Conservation (phyloP, 2,888 invertebrate genomes). For the Tortricodes alternella region DNA sequence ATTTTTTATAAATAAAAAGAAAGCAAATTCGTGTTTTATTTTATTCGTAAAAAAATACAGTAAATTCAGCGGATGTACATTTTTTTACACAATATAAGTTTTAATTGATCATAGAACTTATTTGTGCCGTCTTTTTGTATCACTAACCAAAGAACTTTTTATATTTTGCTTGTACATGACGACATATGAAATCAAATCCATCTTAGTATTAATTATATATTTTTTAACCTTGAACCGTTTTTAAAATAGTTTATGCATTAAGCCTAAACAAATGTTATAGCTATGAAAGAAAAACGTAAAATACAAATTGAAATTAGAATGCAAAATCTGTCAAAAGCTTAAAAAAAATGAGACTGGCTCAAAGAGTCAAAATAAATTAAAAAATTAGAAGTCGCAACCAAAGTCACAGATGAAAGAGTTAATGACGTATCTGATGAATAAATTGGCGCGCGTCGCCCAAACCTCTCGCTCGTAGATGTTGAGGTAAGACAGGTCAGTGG, state of each 20-base stretch:
- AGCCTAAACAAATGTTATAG: no score
- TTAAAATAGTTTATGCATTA: no score
- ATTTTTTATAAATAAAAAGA: no score
- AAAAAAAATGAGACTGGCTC: background rate
- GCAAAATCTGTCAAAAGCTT: background rate
- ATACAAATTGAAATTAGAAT: no score
- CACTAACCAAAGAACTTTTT: no score
- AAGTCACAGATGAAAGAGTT: constrained; percentile 41
- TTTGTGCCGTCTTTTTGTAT: background rate
- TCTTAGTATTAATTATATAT: no score
- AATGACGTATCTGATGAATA: constrained; percentile 46
- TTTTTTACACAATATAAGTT: background rate
- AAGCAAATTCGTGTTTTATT: constrained; percentile 27
- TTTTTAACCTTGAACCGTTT: no score
- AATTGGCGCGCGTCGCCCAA: constrained; percentile 48
- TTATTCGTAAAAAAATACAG: background rate
- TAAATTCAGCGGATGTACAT: background rate
- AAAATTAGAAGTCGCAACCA: constrained; percentile 26
- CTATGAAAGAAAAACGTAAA: no score
- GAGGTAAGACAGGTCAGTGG: constrained; percentile 49
- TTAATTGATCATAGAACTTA: background rate
- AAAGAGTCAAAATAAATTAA: background rate
- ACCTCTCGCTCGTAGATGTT: constrained; percentile 59
- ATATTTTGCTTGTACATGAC: no score
- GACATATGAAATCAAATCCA: no score